Evolutionary conservation across 1,140 invertebrate genomes (phyloP).

Genomic region (Melitaea cinxia): DNA sequence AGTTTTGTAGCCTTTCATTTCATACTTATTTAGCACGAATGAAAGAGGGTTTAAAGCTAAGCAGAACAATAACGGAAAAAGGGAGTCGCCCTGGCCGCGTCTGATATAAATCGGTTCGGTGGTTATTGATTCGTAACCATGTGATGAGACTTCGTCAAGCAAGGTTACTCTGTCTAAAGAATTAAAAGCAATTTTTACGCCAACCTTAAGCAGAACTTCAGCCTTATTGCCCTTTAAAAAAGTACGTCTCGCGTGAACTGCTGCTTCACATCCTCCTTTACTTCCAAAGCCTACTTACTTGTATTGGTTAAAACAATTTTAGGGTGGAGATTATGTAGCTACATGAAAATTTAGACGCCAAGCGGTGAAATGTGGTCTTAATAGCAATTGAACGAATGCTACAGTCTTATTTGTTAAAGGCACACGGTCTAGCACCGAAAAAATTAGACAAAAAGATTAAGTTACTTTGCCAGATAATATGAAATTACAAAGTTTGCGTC

Average conservation of each 20-base stretch:
- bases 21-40: no score
- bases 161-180: neutral
- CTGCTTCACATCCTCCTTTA: neutral
- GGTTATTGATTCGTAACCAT: no score
- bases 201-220: neutral
- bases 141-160: no score
- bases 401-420: neutral
- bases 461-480: neutral
- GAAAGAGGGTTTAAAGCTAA: no score
- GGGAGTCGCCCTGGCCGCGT: no score
- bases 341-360: neutral
- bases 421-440: neutral
- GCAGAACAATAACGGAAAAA: no score
- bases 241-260: neutral
- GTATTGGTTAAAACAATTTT: neutral
- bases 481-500: neutral
- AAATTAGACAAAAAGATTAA: neutral
- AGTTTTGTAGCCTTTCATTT: no score
- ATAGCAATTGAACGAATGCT: neutral
- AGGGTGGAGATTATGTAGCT: neutral
- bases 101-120: no score
- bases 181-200: neutral
- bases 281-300: neutral
- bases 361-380: neutral
- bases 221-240: neutral